Conservation (phyloP, 2,797 vertebrate species). For the Okamejei kenojei region DNA sequence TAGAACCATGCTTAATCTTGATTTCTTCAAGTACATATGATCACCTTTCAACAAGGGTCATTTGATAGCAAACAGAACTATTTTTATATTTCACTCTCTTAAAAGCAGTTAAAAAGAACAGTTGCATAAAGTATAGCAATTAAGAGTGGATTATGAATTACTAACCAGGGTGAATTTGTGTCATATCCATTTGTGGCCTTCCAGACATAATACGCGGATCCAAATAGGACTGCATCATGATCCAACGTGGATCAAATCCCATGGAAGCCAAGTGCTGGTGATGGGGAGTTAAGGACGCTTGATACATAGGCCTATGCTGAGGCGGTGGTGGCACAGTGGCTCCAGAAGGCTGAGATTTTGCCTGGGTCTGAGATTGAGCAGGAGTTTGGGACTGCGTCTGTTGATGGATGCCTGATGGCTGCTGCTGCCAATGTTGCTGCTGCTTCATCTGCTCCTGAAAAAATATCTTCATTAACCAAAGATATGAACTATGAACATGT, state of each 20-base stretch:
- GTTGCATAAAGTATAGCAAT: not conserved
- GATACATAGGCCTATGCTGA: conserved; percentile 87
- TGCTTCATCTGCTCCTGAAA: conserved; percentile 92
- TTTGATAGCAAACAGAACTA: not conserved
- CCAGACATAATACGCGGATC: conserved; percentile 94
- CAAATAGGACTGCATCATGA: conserved; percentile 99
- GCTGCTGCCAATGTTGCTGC: conserved; percentile 69
- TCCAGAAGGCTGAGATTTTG: conserved; percentile 67
- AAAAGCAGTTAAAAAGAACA: not conserved
- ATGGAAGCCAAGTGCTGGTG: conserved; percentile 89
- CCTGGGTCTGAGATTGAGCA: conserved; percentile 43
- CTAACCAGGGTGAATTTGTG: conserved; percentile 82
- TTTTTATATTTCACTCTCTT: not conserved
- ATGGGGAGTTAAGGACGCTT: conserved; percentile 74
- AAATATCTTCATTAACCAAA: not conserved
- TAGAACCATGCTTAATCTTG: not conserved
- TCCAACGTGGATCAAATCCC: conserved; percentile 96
- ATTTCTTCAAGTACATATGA: not conserved
- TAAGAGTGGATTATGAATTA: not conserved
- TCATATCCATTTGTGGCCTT: conserved; percentile 82
- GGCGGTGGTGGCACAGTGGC: conserved; percentile 70
- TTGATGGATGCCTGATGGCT: conserved; percentile 49
- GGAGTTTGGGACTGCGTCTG: conserved; percentile 45
- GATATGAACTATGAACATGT: not conserved
- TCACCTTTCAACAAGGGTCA: not conserved